Base-by-base conservation (phyloP, 2,797 vertebrate genomes). In the Euphonia xanthogaster region DNA sequence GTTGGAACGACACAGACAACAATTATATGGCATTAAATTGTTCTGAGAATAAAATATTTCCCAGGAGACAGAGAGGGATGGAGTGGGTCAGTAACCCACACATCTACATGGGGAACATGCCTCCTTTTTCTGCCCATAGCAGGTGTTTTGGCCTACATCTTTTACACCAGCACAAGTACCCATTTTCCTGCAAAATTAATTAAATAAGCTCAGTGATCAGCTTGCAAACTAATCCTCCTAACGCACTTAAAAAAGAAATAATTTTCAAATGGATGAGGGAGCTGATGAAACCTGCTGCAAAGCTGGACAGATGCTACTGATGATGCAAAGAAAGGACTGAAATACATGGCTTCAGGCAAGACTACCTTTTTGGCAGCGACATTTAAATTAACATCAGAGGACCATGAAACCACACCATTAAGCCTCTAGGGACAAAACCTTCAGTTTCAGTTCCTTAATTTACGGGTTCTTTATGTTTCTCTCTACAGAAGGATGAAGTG, bases 381-480 rank as follows among this genome's bases (percentile, higher is more conserved):
- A 87, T 93, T 90, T 86, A 96, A 95, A 94, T 92, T 93, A 88
- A 76, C 48, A 70, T 82, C 94, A 96, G 77, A 95, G 37, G 51
- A 93, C 70, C 80, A 81, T n/a, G 54, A 93, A 96, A 88, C 77
- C 73, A 48, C 58, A 92, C 23, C 51, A 87, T 45, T 85, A 82
- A 79, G 86, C 63, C 84, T 79, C 86, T 47, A 55, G 66, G 73
- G 77, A 83, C 42, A 78, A 91, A 94, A 53, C 0, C 5, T 61
- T 72, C 58, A 28, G 40, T 53, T 81, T 76, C 74, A 82, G 47
- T 75, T 90, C 58, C 91, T 96, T 86, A 81, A 93, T 91, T 92
- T 94, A 78, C 45, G 6, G 18, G 7, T 40, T 88, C 70, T 88
- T 72, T 68, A 83, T 65, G 39, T 53, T 90, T 84, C 50, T 62